Base-by-base conservation (phyloP, 2,113 vertebrate species). In the Hippocampus zosterae region DNA sequence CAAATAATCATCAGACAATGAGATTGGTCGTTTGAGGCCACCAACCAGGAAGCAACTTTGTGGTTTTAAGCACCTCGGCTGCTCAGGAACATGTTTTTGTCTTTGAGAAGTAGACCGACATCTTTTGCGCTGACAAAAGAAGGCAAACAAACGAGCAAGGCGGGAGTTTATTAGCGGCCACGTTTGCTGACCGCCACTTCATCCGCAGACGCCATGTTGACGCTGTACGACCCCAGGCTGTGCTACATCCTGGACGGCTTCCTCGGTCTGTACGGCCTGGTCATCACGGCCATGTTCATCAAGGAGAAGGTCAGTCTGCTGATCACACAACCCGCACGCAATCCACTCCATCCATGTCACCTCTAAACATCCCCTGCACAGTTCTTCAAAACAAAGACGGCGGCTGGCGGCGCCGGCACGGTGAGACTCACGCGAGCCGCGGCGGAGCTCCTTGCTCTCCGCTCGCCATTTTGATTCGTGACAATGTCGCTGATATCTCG, bases 211-310 rank as follows among this genome's bases (percentile, higher is more conserved):
- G 50, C 52, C 19, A n/a, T 18, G 50, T 27, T 48, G 64, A 0
- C 0, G 0, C 0, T 94, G 41, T 88, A 93, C 8, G 94, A 96
- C 64, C 95, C 96, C 21, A 75, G 67, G 23, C 81, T 95, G 55
- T 98, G 96, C 72, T 98, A 94, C 79, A 0, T 95, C 53, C 84
- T 98, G 81, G 96, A 98, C 21, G 94, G 93, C 1, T 81, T 96
- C 84, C 93, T 98, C 15, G 90, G 95, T 48, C 61, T 95, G 18
- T 98, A 98, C 0, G 94, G 93, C 0, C 50, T 98, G 5, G 0
- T 95, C 41, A 73, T 98, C 75, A 98, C 96, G 0, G 94, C 87
- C 9, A 87, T 96, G 82, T 95, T 92, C 75, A 85, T 98, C 79
- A 94, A 83, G 59, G 92, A 87, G 12, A 96, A 93, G 93, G 96